Base-by-base conservation (phyloP, 2,113 vertebrate genomes). In the Arothron firmamentum region DNA sequence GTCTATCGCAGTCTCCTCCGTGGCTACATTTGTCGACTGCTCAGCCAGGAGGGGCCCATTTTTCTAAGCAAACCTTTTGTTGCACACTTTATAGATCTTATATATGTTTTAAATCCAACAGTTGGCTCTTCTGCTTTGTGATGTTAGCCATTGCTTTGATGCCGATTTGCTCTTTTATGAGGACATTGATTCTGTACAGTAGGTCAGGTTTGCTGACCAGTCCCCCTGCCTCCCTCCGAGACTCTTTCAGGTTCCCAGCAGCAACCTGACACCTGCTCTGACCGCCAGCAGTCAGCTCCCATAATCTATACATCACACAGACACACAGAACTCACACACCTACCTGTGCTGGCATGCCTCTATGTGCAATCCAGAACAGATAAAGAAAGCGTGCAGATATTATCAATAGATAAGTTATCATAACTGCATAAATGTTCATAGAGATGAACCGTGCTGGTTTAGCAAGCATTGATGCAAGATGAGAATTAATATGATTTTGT, bases 231-330 rank as follows among this genome's bases (percentile, higher is more conserved):
- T 57, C 82, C 56, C 68, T 56, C 59, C 10, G 73, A 82, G 77
- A 77, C 59, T 61, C 86, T 90, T 91, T 91, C 88, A 90, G 89
- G 85, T 79, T 85, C 83, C 74, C 88, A 85, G 83, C 86, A 84
- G 89, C 61, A 80, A 77, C 68, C 88, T 86, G 82, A 90, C 85
- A 87, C 71, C 70, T 75, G 72, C 75, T 55, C 69, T 74, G 84
- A 77, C 82, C 87, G 79, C 72, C 81, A 75, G 71, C 79, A 77
- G 83, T 76, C 75, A 62, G 68, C 67, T 70, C 82, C 75, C 59
- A 75, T 81, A 81, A 88, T 86, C 80, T 75, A 87, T 85, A 88
- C 77, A 84, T 86, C 72, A 67, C 66, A 65, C 56, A 67, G 55
- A 62, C 41, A 53, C 20, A 56, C n/a, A 28, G 13, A 56, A 56